phyloP scores from a whole-genome alignment of 2,797 vertebrate genomes.

The Morus bassanus region DNA sequence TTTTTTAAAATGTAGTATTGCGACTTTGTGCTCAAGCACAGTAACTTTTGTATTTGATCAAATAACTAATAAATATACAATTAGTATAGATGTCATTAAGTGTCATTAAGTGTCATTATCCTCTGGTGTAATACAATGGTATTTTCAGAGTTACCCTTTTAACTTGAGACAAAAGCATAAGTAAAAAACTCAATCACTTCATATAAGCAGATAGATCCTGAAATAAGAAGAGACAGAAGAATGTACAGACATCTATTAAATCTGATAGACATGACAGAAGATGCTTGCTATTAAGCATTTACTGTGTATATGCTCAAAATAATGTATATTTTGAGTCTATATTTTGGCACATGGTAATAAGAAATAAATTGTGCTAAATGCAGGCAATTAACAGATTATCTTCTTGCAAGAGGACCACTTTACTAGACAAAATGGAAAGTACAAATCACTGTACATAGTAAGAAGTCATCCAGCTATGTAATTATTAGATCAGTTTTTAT shows the following conservation, averaged over 20 bases:
- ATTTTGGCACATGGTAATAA: neutral
- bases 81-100: neutral
- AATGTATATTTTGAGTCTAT: neutral
- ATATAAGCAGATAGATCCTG: neutral
- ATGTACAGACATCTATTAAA: neutral
- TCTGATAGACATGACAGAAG: neutral
- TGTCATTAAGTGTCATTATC: neutral
- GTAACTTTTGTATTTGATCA: neutral
- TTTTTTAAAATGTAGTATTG: neutral
- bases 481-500: neutral
- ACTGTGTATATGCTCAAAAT: neutral
- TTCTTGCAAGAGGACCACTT: neutral
- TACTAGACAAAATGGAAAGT: neutral
- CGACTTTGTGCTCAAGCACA: neutral
- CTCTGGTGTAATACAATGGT: neutral
- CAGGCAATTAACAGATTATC: neutral
- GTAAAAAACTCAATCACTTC: neutral
- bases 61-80: neutral
- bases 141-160: neutral
- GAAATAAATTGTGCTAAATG: neutral
- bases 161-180: neutral
- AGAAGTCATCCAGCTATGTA: neutral
- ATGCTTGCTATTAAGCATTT: neutral
- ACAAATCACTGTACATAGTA: neutral
- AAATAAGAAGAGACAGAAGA: neutral